Percentiles rank a stretch among this genome's conserved stretches.
These are phyloP conservation scores for Spisula subtruncata DNA, from an alignment of 2,888 invertebrate species.

Conservation along the genomic window DNA sequence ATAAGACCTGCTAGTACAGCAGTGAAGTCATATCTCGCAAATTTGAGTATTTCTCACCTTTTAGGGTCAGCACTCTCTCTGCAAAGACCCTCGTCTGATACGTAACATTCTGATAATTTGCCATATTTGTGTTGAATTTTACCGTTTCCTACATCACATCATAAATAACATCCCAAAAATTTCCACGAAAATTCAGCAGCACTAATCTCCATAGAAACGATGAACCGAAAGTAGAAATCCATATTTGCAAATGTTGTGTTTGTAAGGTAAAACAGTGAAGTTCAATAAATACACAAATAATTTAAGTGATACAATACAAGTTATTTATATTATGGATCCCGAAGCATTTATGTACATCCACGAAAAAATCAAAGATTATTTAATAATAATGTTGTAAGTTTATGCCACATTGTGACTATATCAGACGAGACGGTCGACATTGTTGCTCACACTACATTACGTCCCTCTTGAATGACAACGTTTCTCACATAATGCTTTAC, in stretches of 20 bases:
- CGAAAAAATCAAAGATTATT: conserved; percentile 50
- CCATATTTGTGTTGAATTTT: conserved; percentile 64
- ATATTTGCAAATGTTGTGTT: conserved; percentile 11
- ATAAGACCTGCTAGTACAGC: too few species aligned
- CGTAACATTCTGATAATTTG: conserved; percentile 75
- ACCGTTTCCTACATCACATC: conserved; percentile 24
- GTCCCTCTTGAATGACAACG: conserved; percentile 61
- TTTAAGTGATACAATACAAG: conserved; percentile 39
- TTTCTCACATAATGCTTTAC: conserved; percentile 35
- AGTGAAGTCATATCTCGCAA: neutral
- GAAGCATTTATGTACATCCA: conserved; percentile 61
- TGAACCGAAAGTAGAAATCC: conserved; percentile 56
- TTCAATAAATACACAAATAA: conserved; percentile 19
- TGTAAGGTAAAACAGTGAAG: neutral
- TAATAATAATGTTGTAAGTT: conserved; percentile 45
- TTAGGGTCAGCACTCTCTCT: conserved; percentile 75
- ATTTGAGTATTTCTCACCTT: conserved; percentile 70
- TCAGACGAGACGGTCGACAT: conserved; percentile 42
- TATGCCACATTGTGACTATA: conserved; percentile 45
- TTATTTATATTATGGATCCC: conserved; percentile 48
- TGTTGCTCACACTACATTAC: conserved; percentile 64
- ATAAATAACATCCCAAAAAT: conserved; percentile 21
- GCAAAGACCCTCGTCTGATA: conserved; percentile 77
- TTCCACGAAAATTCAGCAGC: conserved; percentile 14
- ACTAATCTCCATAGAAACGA: conserved; percentile 57